phyloP scores from a whole-genome alignment of 2,888 invertebrate genomes.

The Clanis bilineata region DNA sequence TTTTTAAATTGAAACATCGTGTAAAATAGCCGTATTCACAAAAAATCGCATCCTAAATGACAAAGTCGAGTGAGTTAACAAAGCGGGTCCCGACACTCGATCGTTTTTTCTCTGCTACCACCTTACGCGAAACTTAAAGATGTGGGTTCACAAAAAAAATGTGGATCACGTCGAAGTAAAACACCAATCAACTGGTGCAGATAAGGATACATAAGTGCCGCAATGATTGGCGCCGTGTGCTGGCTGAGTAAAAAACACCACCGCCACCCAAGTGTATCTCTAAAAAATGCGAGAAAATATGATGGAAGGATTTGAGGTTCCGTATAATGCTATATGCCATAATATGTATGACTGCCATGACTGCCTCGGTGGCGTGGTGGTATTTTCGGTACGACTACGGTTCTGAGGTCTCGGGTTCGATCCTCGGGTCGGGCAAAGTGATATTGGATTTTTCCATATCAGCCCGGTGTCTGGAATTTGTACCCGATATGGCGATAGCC shows the following conservation, averaged over 20 bases:
- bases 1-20: neutral
- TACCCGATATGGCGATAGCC: no score
- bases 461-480: no score
- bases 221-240: constrained; percentile 20
- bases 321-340: no score
- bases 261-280: constrained; percentile 14
- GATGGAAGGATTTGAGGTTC: neutral
- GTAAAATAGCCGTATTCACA: neutral
- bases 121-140: constrained; percentile 50
- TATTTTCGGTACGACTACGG: no score
- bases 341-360: no score
- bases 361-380: no score
- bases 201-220: constrained; percentile 35
- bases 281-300: neutral
- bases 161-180: constrained; percentile 48
- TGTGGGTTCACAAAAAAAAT: constrained; percentile 8
- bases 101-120: constrained; percentile 40
- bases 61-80: constrained; percentile 1
- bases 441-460: no score
- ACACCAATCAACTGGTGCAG: constrained; percentile 63
- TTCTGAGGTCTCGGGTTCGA: no score
- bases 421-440: no score
- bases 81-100: constrained; percentile 9
- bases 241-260: constrained; percentile 14
- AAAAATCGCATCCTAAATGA: constrained; percentile 2